Conservation (phyloP, 1,140 invertebrate species). For the Apis laboriosa region DNA sequence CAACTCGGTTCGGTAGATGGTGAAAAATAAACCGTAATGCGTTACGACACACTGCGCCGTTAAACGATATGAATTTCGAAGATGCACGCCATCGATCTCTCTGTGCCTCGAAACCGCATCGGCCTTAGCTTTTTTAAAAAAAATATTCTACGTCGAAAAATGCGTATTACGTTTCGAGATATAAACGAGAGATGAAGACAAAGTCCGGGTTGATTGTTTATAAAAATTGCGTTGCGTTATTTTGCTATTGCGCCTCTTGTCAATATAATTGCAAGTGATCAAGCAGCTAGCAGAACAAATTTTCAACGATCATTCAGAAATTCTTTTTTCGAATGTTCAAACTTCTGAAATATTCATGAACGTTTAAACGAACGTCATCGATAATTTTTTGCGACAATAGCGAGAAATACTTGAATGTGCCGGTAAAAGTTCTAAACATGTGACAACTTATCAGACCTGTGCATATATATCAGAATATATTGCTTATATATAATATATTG, state of each 20-base stretch:
- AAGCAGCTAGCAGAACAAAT: conserved; percentile 1
- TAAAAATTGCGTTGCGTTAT: conserved; percentile 38
- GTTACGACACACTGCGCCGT: conserved; percentile 37
- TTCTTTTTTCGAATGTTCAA: conserved; percentile 21
- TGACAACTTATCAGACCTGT: conserved; percentile 60
- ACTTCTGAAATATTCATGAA: background rate
- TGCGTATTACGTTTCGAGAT: conserved; percentile 26
- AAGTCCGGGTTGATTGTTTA: background rate
- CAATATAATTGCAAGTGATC: conserved; percentile 14
- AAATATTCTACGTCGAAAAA: background rate
- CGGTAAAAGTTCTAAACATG: conserved; percentile 43
- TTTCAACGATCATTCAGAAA: conserved; percentile 26
- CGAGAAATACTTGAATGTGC: conserved; percentile 29
- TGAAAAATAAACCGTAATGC: conserved; percentile 38
- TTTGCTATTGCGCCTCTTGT: conserved; percentile 13
- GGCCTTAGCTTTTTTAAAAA: conserved; percentile 6
- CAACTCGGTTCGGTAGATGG: conserved; percentile 21
- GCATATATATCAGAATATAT: background rate
- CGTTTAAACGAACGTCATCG: conserved; percentile 17
- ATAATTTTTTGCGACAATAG: conserved; percentile 52
- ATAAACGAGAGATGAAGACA: background rate
- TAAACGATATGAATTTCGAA: conserved; percentile 19
- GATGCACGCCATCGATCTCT: conserved; percentile 1
- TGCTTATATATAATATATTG: too few species aligned
- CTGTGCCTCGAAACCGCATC: conserved; percentile 2